phyloP scores from a whole-genome alignment of 1,140 invertebrate species.

The Lepidurus couesii region DNA sequence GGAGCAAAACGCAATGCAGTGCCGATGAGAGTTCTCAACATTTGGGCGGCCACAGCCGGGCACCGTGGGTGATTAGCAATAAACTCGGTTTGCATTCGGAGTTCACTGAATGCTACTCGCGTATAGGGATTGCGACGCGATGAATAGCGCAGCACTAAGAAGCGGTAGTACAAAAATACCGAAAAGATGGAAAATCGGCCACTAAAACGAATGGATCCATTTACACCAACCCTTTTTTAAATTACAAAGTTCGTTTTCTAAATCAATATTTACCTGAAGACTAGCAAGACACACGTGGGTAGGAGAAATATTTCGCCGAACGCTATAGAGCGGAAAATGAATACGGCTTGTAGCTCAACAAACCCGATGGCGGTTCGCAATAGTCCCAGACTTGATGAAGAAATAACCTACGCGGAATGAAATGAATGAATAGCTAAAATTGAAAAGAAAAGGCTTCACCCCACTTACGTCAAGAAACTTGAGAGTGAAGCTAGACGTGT shows the following conservation, averaged over 20 bases:
- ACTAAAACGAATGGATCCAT: constrained; percentile 53
- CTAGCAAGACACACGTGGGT: constrained; percentile 74
- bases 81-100: constrained; percentile 57
- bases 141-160: constrained; percentile 77
- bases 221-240: constrained; percentile 10
- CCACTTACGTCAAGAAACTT: constrained; percentile 74
- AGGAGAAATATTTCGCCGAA: constrained; percentile 87
- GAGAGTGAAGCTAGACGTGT: constrained; percentile 82
- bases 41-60: constrained; percentile 48
- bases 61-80: constrained; percentile 55
- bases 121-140: constrained; percentile 93
- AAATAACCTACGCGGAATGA: constrained; percentile 61
- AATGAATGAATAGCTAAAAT: constrained; percentile 29
- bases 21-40: neutral
- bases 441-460: neutral
- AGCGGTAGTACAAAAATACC: constrained; percentile 92
- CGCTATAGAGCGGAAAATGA: constrained; percentile 77
- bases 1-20: constrained; percentile 12
- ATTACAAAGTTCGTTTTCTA: neutral
- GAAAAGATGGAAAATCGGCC: constrained; percentile 77
- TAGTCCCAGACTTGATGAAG: constrained; percentile 80
- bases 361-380: constrained; percentile 76
- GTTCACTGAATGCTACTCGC: constrained; percentile 76
- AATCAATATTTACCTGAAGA: constrained; percentile 63
- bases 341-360: constrained; percentile 77